phyloP scores from a whole-genome alignment of 92 coral and sea anemone genomes.

The Montipora capitata region DNA sequence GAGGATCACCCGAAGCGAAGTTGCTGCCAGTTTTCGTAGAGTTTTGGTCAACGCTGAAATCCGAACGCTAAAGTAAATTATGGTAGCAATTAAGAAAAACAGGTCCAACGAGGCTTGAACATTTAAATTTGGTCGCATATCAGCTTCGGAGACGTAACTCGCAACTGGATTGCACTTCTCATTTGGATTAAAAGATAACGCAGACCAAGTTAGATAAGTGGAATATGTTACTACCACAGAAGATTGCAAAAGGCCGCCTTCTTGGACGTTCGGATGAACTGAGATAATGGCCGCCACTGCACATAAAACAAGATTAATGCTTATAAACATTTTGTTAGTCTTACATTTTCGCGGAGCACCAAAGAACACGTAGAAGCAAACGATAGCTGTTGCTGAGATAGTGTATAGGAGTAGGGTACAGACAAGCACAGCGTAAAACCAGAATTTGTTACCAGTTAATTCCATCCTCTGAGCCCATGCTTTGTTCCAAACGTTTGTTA shows the following conservation, averaged over 20 bases:
- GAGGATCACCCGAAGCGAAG: constrained; percentile 61
- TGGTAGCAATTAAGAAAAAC: constrained; percentile 65
- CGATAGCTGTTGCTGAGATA: constrained; percentile 75
- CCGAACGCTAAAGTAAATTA: constrained; percentile 87
- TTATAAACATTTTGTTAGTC: constrained; percentile 91
- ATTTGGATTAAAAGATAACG: constrained; percentile 94
- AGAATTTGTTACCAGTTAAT: constrained; percentile 70
- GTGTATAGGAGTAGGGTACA: constrained; percentile 78
- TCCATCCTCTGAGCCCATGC: constrained; percentile 82
- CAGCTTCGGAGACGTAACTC: constrained; percentile 90
- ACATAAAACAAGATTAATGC: constrained; percentile 89
- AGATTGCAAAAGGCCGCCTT: constrained; percentile 91
- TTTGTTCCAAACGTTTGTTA: constrained; percentile 80
- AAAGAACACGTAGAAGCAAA: constrained; percentile 88
- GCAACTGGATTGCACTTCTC: constrained; percentile 98
- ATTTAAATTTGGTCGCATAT: constrained; percentile 95
- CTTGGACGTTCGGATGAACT: constrained; percentile 91
- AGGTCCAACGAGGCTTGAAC: constrained; percentile 93
- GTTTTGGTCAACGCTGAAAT: constrained; percentile 71
- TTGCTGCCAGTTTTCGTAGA: constrained; percentile 62
- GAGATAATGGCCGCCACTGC: constrained; percentile 87
- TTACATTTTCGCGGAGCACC: constrained; percentile 76
- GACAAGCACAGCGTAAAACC: constrained; percentile 70
- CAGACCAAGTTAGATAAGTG: constrained; percentile 93
- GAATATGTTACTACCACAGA: constrained; percentile 82